Conservation (phyloP, 2,113 vertebrate genomes). For the Ctenodactylus gundi region DNA sequence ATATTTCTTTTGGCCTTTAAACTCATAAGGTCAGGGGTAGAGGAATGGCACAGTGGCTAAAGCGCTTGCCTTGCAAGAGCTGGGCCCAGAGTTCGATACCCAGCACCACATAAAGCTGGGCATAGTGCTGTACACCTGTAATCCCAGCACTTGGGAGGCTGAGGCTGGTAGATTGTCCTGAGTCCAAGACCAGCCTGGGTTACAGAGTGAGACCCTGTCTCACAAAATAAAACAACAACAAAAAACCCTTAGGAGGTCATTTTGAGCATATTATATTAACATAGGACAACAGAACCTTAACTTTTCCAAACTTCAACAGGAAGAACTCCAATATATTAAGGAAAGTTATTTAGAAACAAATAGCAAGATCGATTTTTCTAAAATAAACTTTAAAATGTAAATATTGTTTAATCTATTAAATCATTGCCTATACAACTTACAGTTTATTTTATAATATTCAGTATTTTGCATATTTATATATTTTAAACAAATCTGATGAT, state of each 20-base stretch:
- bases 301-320: constrained; percentile 21
- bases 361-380: constrained; percentile 16
- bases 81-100: too few species aligned
- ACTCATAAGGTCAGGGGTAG: too few species aligned
- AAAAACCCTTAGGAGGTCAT: too few species aligned
- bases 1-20: constrained; percentile 71
- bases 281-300: constrained; percentile 79
- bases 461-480: not conserved
- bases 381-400: not conserved
- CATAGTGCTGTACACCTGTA: too few species aligned
- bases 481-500: not conserved
- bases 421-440: not conserved
- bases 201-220: too few species aligned
- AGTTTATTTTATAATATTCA: not conserved
- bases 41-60: too few species aligned
- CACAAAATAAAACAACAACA: too few species aligned
- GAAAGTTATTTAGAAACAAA: constrained; percentile 6
- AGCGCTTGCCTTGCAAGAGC: too few species aligned
- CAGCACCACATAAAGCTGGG: too few species aligned
- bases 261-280: constrained; percentile 81
- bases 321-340: not conserved
- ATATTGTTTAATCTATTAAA: not conserved
- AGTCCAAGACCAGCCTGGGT: too few species aligned
- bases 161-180: too few species aligned
- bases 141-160: too few species aligned